Percentiles rank a stretch among this genome's conserved stretches.
phyloP scores from a whole-genome alignment of 2,888 invertebrate species.

The Ochropleura leucogaster region DNA sequence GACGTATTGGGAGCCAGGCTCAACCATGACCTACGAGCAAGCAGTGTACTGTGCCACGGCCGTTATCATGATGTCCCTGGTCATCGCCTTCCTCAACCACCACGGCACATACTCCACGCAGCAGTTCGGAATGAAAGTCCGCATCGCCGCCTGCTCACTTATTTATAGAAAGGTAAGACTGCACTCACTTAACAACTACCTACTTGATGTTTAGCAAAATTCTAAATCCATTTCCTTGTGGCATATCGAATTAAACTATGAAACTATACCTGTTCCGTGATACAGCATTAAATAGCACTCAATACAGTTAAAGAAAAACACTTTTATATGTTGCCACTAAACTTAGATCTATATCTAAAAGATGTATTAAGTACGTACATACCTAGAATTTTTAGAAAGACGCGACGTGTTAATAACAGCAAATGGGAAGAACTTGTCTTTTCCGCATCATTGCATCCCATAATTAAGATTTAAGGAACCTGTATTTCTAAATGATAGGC shows the following conservation, averaged over 20 bases:
- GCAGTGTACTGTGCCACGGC: constrained; percentile 92
- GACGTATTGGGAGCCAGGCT: constrained; percentile 91
- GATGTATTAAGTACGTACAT: too few species aligned
- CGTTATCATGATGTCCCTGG: constrained; percentile 89
- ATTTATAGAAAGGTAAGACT: constrained; percentile 95
- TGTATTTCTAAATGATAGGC: background rate
- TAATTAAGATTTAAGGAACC: background rate
- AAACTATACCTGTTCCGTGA: background rate
- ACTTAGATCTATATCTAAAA: too few species aligned
- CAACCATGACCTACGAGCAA: constrained; percentile 87
- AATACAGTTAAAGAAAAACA: background rate
- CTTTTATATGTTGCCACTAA: background rate
- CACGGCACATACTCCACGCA: constrained; percentile 93
- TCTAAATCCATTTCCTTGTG: background rate
- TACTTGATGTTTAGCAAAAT: background rate
- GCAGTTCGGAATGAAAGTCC: constrained; percentile 95
- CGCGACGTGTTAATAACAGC: too few species aligned
- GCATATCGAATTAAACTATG: background rate
- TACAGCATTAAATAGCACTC: background rate
- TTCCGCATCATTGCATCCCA: background rate
- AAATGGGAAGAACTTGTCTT: background rate
- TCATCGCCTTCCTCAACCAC: constrained; percentile 91
- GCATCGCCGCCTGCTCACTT: constrained; percentile 95
- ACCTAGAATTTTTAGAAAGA: too few species aligned
- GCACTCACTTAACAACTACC: background rate